A percentile compares a stretch with the other conserved stretches of the same genome.
These are phyloP conservation scores for Stigmatopora argus DNA, from an alignment of 2,113 vertebrate genomes.

Conservation along the genomic window DNA sequence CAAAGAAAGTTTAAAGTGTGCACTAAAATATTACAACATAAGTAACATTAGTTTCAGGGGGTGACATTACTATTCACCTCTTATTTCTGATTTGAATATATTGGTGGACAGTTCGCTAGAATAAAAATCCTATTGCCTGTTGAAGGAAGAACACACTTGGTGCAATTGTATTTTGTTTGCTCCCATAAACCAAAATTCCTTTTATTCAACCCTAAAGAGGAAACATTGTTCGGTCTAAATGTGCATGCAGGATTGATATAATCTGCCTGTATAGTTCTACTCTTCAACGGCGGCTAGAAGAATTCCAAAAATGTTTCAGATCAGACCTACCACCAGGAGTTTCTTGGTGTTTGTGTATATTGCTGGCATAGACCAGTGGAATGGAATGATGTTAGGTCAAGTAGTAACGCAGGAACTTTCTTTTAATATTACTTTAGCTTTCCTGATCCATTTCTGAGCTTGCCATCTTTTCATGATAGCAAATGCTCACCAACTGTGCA, in stretches of 20 bases:
- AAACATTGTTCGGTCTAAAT: constrained; percentile 4
- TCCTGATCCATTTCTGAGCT: constrained; percentile 27
- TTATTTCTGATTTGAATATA: background rate
- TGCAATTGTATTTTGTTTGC: no score
- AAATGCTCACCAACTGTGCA: constrained; percentile 42
- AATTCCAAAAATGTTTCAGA: constrained; percentile 53
- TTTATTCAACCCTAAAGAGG: background rate
- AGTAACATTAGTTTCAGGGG: background rate
- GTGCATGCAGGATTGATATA: constrained; percentile 16
- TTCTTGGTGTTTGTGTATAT: constrained; percentile 35
- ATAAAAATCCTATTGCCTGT: no score
- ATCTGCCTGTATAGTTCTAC: constrained; percentile 21
- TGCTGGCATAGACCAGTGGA: constrained; percentile 26
- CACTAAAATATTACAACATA: background rate
- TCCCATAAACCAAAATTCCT: no score
- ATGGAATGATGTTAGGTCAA: constrained; percentile 38
- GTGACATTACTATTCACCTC: background rate
- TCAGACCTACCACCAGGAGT: constrained; percentile 48
- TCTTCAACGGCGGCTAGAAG: constrained; percentile 14
- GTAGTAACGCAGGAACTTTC: constrained; percentile 42
- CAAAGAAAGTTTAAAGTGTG: background rate
- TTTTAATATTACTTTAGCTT: constrained; percentile 34
- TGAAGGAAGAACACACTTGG: no score
- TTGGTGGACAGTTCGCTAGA: background rate
- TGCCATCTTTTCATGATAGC: constrained; percentile 37